A percentile compares a stretch with the other conserved stretches of the same genome.
These are phyloP conservation scores for Baronia brevicornis DNA, from an alignment of 2,888 invertebrate species.

Conservation along the genomic window DNA sequence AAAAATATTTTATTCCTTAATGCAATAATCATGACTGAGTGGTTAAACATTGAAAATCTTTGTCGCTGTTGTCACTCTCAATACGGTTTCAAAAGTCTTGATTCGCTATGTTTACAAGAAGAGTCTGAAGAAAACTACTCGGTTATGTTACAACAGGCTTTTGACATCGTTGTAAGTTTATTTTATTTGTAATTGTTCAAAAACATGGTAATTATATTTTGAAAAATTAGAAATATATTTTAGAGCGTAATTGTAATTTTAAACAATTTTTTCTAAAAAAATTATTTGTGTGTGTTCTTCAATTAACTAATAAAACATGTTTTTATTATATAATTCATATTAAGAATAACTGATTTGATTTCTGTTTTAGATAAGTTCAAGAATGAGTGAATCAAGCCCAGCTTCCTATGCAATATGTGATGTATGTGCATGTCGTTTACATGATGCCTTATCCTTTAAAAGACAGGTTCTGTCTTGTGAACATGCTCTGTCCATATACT, in stretches of 20 bases:
- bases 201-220: too few species aligned
- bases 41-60: constrained; percentile 32
- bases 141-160: constrained; percentile 38
- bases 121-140: constrained; percentile 37
- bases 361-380: constrained; percentile 5
- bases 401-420: constrained; percentile 42
- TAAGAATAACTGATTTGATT: not conserved
- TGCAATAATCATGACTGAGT: constrained; percentile 32
- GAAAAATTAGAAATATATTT: too few species aligned
- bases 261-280: too few species aligned
- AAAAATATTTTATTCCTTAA: constrained; percentile 2
- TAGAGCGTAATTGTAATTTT: too few species aligned
- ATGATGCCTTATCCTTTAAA: constrained; percentile 40
- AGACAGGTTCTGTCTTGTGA: constrained; percentile 47
- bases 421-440: constrained; percentile 34
- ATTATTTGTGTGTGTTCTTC: too few species aligned
- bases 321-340: too few species aligned
- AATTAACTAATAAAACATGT: too few species aligned
- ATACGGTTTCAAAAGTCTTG: constrained; percentile 40
- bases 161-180: constrained; percentile 43
- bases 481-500: constrained; percentile 29
- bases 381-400: constrained; percentile 1
- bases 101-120: constrained; percentile 23
- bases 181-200: too few species aligned
- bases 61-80: constrained; percentile 58